Base-by-base conservation (phyloP, 2,888 invertebrate genomes). In the Minunthozetes semirufus region DNA sequence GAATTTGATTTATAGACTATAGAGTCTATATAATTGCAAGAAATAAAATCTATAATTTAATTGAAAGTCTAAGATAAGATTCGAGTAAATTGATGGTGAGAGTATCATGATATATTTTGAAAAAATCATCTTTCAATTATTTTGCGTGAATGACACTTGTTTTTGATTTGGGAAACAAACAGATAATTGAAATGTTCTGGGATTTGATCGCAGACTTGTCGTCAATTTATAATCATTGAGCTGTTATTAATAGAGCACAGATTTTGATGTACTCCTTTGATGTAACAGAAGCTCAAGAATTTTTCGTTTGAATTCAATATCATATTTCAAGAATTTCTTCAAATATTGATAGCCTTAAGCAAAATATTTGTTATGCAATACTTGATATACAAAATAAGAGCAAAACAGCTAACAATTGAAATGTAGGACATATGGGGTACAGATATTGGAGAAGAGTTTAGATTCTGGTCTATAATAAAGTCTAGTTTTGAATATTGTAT, bases 221-320 rank as follows among this genome's bases (percentile, higher is more conserved):
- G 48, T 70, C 42, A 70, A 70, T 70, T 70, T 70, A 70, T 70
- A 48, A 27, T 70, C 70, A 70, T 70, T 70, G 46, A 70, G 48
- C 46, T 70, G 70, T 70, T 46, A 70, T 70, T 70, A 70, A 70
- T 48, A 70, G 46, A 46, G 27, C 48, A 48, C 70, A 70, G 48
- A 48, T n/a, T n/a, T n/a, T n/a, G n/a, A n/a, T n/a, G n/a, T n/a
- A n/a, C 15, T 22, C 22, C 22, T n/a, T 13, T 25, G 25, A 48
- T 70, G 70, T 70, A 70, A 70, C 70, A 68, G 68, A 68, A 68
- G 56, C 25, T 56, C 15, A 59, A 59, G 27, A 70, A 27, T 70
- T 42, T 70, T 25, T 22, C 17, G 5, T 68, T 70, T 70, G 22
- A 70, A 70, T 70, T 70, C 46, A 48, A 70, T 70, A 70, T 70